Percentiles rank a stretch among this genome's conserved stretches.
phyloP scores from a whole-genome alignment of 2,888 invertebrate genomes.

The Clusia tigrina region DNA sequence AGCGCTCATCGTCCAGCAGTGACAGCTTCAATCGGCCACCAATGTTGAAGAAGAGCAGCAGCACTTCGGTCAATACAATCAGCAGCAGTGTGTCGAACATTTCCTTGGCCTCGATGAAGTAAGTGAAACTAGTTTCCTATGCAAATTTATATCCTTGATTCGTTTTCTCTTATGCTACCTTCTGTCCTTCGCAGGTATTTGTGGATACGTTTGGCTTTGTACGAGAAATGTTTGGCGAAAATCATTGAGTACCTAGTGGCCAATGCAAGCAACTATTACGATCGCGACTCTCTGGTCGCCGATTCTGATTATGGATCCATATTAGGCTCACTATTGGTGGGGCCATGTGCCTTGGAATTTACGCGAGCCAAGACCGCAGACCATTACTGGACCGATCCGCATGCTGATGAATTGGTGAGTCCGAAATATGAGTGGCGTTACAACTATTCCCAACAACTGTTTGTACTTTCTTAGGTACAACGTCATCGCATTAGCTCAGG shows the following conservation, averaged over 20 bases:
- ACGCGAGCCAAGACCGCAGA: constrained; percentile 88
- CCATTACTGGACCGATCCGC: constrained; percentile 93
- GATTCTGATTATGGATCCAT: constrained; percentile 93
- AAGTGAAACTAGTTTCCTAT: constrained; percentile 39
- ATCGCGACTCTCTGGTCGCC: constrained; percentile 85
- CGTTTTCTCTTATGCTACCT: too few species aligned
- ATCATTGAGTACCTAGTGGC: constrained; percentile 88
- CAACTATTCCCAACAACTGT: not conserved
- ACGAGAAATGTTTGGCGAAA: constrained; percentile 85
- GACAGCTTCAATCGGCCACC: constrained; percentile 73
- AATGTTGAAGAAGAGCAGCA: constrained; percentile 73
- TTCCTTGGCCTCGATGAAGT: constrained; percentile 64
- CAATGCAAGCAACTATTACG: constrained; percentile 87
- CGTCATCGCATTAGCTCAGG: constrained; percentile 79
- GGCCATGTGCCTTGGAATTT: constrained; percentile 93
- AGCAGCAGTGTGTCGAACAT: constrained; percentile 59
- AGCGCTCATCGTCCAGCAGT: constrained; percentile 73
- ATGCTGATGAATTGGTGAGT: constrained; percentile 87
- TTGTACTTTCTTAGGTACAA: constrained; percentile 64
- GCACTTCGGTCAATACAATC: constrained; percentile 65
- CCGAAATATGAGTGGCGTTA: not conserved
- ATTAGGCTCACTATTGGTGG: constrained; percentile 87
- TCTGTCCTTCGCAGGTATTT: constrained; percentile 70
- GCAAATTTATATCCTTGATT: not conserved
- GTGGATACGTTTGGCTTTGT: constrained; percentile 93